Percentiles rank a stretch among this genome's conserved stretches.
phyloP scores from a whole-genome alignment of 2,888 invertebrate species.

The Diogma glabrata region DNA sequence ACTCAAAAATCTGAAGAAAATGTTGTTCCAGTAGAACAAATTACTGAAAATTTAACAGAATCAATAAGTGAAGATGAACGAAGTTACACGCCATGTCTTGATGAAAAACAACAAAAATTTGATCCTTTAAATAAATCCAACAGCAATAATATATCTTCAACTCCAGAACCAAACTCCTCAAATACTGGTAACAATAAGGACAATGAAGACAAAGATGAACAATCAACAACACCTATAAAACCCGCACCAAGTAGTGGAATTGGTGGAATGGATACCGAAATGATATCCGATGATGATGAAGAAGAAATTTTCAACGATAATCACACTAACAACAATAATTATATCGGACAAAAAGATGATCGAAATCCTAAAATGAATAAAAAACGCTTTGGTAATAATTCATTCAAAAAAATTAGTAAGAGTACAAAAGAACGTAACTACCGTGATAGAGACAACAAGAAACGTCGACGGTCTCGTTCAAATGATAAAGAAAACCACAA shows the following conservation, averaged over 20 bases:
- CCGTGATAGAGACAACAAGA: constrained; percentile 43
- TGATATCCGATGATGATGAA: constrained; percentile 53
- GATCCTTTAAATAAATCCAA: constrained; percentile 18
- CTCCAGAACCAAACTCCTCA: not conserved
- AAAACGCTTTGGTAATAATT: constrained; percentile 13
- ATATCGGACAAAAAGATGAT: constrained; percentile 32
- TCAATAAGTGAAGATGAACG: constrained; percentile 38
- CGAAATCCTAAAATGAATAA: constrained; percentile 36
- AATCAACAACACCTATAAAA: not conserved
- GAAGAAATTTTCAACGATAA: constrained; percentile 52
- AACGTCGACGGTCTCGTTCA: constrained; percentile 25
- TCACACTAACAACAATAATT: too few species aligned
- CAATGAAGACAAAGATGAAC: constrained; percentile 13
- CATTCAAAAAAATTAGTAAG: constrained; percentile 71
- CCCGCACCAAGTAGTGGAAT: constrained; percentile 32
- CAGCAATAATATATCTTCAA: not conserved
- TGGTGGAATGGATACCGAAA: constrained; percentile 56
- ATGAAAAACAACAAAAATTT: constrained; percentile 42
- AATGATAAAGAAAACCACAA: constrained; percentile 31
- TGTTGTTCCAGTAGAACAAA: constrained; percentile 14
- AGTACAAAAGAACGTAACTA: constrained; percentile 67
- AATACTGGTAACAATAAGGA: constrained; percentile 2
- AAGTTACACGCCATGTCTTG: constrained; percentile 61
- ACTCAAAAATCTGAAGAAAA: not conserved
- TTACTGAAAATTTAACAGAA: constrained; percentile 43